Conservation (phyloP, 2,888 invertebrate species). For the Apomyelois bistriatella region DNA sequence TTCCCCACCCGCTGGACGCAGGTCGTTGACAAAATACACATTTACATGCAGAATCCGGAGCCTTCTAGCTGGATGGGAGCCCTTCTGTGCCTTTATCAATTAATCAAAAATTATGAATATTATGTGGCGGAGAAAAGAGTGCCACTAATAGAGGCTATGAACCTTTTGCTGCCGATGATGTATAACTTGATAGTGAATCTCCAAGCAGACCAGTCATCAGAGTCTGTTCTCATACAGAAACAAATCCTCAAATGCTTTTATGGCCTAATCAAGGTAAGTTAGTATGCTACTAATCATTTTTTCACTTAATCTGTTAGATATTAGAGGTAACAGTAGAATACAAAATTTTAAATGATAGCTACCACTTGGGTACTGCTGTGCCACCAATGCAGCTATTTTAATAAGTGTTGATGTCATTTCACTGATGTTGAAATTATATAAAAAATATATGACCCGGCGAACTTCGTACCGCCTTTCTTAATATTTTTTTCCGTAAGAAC, state of each 20-base stretch:
- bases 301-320: too few species aligned
- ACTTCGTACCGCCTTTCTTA: too few species aligned
- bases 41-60: conserved; percentile 95
- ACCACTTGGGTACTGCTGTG: too few species aligned
- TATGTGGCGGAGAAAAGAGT: conserved; percentile 93
- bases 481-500: too few species aligned
- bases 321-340: too few species aligned
- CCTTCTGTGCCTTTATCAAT: conserved; percentile 92
- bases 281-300: background rate
- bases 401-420: too few species aligned
- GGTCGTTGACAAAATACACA: conserved; percentile 96
- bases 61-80: conserved; percentile 94
- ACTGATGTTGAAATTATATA: too few species aligned
- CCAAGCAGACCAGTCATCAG: conserved; percentile 90
- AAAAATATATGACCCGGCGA: too few species aligned
- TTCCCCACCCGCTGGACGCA: conserved; percentile 97
- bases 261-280: conserved; percentile 89
- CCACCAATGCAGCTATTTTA: too few species aligned
- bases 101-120: conserved; percentile 96
- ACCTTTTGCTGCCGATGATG: conserved; percentile 93
- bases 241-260: conserved; percentile 94
- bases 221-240: conserved; percentile 95
- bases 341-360: too few species aligned
- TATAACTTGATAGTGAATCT: conserved; percentile 90
- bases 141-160: conserved; percentile 97